Evolutionary conservation across 2,113 vertebrate species (phyloP).

Genomic region (Hypanus sabinus): DNA sequence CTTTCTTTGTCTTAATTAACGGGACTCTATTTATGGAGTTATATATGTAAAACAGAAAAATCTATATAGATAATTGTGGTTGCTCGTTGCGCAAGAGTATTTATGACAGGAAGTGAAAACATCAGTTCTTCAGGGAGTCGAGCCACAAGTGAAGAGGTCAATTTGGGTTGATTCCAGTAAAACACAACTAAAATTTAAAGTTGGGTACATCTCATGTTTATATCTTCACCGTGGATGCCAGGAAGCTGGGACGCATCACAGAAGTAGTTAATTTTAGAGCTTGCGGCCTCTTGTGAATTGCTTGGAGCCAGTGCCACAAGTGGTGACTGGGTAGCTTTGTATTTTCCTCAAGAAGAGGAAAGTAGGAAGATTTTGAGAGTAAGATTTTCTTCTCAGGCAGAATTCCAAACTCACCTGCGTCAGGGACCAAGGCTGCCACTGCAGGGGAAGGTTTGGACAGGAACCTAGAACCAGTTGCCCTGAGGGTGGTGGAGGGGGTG

Average conservation of each 20-base stretch:
- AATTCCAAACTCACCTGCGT: neutral
- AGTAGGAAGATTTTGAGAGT: neutral
- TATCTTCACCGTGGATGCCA: neutral
- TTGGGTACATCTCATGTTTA: neutral
- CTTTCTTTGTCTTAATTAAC: conserved; percentile 13
- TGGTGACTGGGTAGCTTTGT: too few relatives aligned
- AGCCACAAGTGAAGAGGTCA: neutral
- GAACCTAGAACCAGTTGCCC: too few relatives aligned
- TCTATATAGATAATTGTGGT: neutral
- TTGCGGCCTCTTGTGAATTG: neutral
- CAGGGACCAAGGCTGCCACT: neutral
- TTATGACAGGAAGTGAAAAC: neutral
- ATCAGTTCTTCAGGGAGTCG: neutral
- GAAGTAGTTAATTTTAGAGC: too few relatives aligned
- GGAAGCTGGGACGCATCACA: neutral
- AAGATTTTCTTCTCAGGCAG: neutral
- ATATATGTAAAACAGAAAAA: neutral
- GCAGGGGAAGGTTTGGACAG: neutral
- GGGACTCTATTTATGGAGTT: neutral
- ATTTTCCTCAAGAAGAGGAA: neutral
- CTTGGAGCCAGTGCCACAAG: too few relatives aligned
- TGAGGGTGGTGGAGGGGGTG: too few relatives aligned
- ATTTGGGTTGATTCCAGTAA: neutral
- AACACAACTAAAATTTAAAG: neutral
- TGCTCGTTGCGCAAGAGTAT: neutral